A percentile compares a stretch with the other conserved stretches of the same genome.
Conservation (phyloP, 2,888 invertebrate species). For the Caradrina kadenii region DNA sequence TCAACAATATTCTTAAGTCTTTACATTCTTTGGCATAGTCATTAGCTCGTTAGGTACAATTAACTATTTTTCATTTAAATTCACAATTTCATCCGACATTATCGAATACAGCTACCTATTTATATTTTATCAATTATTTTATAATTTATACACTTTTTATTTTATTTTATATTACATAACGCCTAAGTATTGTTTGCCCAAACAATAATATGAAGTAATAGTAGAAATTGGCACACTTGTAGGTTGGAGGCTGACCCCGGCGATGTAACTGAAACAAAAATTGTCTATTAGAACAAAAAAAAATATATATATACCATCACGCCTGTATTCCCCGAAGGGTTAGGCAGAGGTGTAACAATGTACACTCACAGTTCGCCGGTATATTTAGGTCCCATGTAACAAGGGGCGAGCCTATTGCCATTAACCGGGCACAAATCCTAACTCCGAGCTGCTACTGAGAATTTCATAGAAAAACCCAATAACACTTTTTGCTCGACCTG, state of each 20-base stretch:
- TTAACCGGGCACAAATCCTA: too few species aligned
- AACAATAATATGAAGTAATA: constrained; percentile 79
- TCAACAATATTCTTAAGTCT: constrained; percentile 89
- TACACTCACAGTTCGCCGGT: too few species aligned
- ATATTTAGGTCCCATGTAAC: too few species aligned
- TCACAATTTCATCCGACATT: constrained; percentile 79
- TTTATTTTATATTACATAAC: constrained; percentile 41
- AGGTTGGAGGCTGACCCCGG: constrained; percentile 84
- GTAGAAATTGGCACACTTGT: constrained; percentile 82
- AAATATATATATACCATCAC: too few species aligned
- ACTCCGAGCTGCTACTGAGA: too few species aligned
- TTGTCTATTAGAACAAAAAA: constrained; percentile 23
- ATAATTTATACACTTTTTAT: constrained; percentile 67
- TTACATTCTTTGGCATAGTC: constrained; percentile 89
- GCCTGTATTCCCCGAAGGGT: too few species aligned
- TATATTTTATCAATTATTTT: constrained; percentile 71
- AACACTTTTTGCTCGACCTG: too few species aligned
- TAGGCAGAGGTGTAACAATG: too few species aligned
- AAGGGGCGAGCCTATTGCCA: too few species aligned
- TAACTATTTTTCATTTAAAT: constrained; percentile 78
- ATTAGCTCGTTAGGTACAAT: constrained; percentile 82
- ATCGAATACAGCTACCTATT: constrained; percentile 82
- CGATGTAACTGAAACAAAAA: constrained; percentile 84
- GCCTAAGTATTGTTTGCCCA: constrained; percentile 85
- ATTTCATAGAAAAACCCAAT: too few species aligned